Conservation (phyloP, 2,888 invertebrate species). For the Erebia aethiops region DNA sequence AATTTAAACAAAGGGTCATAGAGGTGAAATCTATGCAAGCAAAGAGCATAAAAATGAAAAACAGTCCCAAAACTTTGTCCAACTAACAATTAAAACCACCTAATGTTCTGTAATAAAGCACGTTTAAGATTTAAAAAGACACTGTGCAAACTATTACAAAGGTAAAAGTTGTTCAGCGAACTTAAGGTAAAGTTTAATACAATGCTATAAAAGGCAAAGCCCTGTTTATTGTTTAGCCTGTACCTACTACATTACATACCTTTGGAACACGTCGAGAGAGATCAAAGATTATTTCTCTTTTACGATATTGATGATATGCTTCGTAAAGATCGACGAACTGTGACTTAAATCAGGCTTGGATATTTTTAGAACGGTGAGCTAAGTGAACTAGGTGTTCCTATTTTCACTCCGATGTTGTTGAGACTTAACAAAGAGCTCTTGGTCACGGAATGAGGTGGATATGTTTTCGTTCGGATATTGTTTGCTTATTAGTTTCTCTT, state of each 20-base stretch:
- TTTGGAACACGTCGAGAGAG: constrained; percentile 51
- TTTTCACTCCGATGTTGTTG: constrained; percentile 42
- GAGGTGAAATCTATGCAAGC: neutral
- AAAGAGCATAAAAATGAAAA: neutral
- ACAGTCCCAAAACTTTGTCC: neutral
- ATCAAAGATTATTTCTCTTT: constrained; percentile 66
- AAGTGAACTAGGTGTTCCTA: constrained; percentile 45
- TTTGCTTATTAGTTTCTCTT: constrained; percentile 14
- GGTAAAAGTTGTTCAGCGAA: constrained; percentile 9
- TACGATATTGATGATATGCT: constrained; percentile 64
- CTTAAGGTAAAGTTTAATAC: constrained; percentile 14
- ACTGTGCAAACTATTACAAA: neutral
- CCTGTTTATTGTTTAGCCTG: constrained; percentile 41
- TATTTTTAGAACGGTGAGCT: constrained; percentile 47
- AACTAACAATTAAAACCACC: neutral
- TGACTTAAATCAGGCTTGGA: constrained; percentile 43
- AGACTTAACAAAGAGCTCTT: constrained; percentile 26
- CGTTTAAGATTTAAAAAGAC: neutral
- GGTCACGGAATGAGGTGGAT: constrained; percentile 23
- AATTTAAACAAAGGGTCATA: neutral
- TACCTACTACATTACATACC: constrained; percentile 26
- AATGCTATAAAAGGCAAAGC: constrained; percentile 35
- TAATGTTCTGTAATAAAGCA: neutral
- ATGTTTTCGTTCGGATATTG: constrained; percentile 14
- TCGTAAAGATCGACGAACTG: constrained; percentile 45